Evolutionary conservation across 2,113 vertebrate species (phyloP), one percentile per base, ranked within the genome.

Genomic region (Erythrocebus patas): DNA sequence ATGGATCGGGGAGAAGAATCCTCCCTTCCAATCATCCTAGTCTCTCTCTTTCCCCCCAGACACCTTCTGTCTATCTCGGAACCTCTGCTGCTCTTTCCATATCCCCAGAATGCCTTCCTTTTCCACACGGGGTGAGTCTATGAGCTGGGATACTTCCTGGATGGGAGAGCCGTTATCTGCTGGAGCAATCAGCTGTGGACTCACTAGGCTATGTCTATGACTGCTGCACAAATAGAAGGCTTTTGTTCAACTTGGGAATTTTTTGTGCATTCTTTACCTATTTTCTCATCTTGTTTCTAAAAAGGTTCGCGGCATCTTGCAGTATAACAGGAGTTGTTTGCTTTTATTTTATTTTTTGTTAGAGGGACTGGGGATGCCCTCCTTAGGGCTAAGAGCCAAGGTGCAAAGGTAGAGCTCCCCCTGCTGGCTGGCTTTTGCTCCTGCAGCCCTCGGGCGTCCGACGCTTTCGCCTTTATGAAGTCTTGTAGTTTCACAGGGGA

Each of bases 361-460:
- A 35, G 22, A 75, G 1, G 22, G 2, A 22, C 17, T 1, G 17
- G 23, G 20, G 2, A 25, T 14, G 17, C 7, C 45, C 59, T 43
- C 23, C 66, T 20, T 12, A 22, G 61, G 43, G 18, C 68, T 18
- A 38, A 86, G 57, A 59, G 23, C 14, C 43, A 12, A 16, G 43
- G 78, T 91, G 64, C 64, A 92, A 85, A 80, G 61, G 17, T 64
- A 17, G 64, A 79, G 84, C 93, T 64, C 97, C 98, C 96, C 66
- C 98, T 98, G 95, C 97, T 97, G 97, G 94, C 68, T 88, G 1
- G 8, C 13, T 48, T 81, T 96, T 88, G 92, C 25, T n/a, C 50
- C 61, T 93, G 75, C 97, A 97, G 45, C 78, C 55, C 43, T 78
- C 79, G 91, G 40, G 25, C 0, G 13, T 32, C n/a, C 8, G 35